Conservation (phyloP, 2,888 invertebrate species). For the Trissoscelio sp. region DNA sequence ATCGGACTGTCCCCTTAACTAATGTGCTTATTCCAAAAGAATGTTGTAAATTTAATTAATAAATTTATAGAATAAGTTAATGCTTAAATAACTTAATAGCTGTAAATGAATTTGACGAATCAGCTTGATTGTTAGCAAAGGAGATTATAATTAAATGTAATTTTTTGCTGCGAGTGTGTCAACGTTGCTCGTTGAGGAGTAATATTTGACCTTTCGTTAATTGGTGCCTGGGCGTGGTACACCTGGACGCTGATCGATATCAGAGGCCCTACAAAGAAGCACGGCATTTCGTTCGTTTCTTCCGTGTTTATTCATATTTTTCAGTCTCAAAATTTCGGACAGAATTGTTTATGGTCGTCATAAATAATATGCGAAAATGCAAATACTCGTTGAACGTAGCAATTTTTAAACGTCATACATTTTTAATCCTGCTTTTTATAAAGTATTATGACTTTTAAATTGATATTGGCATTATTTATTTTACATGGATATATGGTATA, state of each 20-base stretch:
- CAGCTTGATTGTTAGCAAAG: background rate
- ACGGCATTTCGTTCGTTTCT: conserved; percentile 53
- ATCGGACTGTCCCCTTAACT: too few species aligned
- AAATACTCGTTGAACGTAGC: background rate
- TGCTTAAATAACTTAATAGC: background rate
- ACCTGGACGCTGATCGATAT: conserved; percentile 80
- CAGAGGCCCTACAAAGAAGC: conserved; percentile 73
- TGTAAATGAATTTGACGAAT: background rate
- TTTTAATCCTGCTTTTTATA: background rate
- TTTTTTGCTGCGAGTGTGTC: conserved; percentile 8
- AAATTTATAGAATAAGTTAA: too few species aligned
- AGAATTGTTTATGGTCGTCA: conserved; percentile 21
- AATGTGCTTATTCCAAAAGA: too few species aligned
- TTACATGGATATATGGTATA: background rate
- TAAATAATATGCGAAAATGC: conserved; percentile 39
- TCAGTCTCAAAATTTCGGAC: conserved; percentile 12
- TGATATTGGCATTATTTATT: too few species aligned
- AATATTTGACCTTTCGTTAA: conserved; percentile 71
- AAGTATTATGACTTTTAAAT: too few species aligned
- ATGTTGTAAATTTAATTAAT: too few species aligned
- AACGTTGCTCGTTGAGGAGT: conserved; percentile 13
- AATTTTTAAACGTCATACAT: background rate
- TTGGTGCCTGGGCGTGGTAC: conserved; percentile 76
- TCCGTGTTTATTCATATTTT: conserved; percentile 57
- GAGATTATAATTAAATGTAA: background rate